These are phyloP conservation scores for Lateolabrax maculatus DNA, from an alignment of 2,797 vertebrate species.

Conservation along the genomic window DNA sequence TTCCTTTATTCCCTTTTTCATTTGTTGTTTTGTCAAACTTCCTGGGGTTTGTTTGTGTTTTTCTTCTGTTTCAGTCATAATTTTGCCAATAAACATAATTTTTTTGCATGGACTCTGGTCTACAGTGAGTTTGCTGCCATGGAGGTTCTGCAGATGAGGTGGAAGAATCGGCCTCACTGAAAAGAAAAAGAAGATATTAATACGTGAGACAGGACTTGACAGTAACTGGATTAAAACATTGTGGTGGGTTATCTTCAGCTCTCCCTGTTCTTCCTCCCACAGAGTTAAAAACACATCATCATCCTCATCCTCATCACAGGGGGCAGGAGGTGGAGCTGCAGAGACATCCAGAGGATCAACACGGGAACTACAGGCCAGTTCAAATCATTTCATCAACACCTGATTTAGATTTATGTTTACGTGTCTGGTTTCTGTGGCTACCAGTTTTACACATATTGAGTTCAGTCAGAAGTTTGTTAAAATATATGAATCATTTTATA, in stretches of 20 bases:
- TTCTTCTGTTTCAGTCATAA: not conserved
- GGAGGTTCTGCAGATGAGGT: not conserved
- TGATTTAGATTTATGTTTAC: not conserved
- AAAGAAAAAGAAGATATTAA: not conserved
- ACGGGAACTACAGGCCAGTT: not conserved
- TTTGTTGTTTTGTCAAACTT: too few relatives aligned
- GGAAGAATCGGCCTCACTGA: too few relatives aligned
- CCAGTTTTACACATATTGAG: not conserved
- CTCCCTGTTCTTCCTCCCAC: not conserved
- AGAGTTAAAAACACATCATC: not conserved
- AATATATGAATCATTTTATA: not conserved
- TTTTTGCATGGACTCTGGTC: not conserved
- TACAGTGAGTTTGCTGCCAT: too few relatives aligned
- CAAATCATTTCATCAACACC: not conserved
- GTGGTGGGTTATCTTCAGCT: too few relatives aligned
- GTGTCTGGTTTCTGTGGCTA: not conserved
- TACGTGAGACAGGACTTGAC: not conserved
- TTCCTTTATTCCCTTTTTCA: not conserved
- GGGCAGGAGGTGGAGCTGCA: slow-evolving; percentile 41
- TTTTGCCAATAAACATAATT: not conserved
- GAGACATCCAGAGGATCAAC: slow-evolving; percentile 39
- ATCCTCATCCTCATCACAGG: not conserved
- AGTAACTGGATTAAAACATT: not conserved
- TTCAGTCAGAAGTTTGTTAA: not conserved
- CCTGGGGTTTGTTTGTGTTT: not conserved